Evolutionary conservation across 2,797 vertebrate species (phyloP), one percentile per base, ranked within the genome.

Genomic region (Gymnothorax reevesii): DNA sequence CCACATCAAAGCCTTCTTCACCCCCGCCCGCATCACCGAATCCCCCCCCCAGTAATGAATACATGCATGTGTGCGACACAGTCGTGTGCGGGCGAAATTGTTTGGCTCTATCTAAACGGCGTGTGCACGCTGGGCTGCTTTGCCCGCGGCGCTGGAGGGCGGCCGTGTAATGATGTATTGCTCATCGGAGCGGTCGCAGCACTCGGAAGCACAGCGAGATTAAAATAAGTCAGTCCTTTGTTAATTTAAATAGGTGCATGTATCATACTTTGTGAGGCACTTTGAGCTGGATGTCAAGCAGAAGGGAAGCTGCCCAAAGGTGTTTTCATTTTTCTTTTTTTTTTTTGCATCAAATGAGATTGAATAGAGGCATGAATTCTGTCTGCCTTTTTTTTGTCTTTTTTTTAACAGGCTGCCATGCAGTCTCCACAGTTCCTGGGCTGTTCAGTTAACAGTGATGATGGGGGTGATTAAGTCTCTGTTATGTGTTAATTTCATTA

Each of bases 211-310:
- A 91, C 91, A 95, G 96, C 92, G 94, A 97, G 97, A 98, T 98
- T 97, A 97, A 97, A 97, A 96, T 96, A 97, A 96, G 96, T 97
- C 96, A 96, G 97, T 98, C 97, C 97, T 98, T 98, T 99, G 97
- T 99, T 98, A 98, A 98, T 98, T 98, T 98, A 98, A 99, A 98
- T 97, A 97, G 98, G 97, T 98, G 97, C 97, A 98, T 98, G 97
- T 97, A 97, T 98, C 97, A 97, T 96, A 97, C 96, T 97, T 97
- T 97, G 96, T 96, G 87, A 94, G 95, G 95, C 95, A 96, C 94
- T 95, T 94, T 94, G 95, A 94, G 95, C 87, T 90, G 95, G 96
- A 94, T 91, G 91, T 93, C 91, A 94, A 93, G 90, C 93, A 95
- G 91, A 91, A 91, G 89, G 93, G 96, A 96, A 96, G 96, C 95